phyloP scores from a whole-genome alignment of 1,140 invertebrate species.

The Drosophila mauritiana region DNA sequence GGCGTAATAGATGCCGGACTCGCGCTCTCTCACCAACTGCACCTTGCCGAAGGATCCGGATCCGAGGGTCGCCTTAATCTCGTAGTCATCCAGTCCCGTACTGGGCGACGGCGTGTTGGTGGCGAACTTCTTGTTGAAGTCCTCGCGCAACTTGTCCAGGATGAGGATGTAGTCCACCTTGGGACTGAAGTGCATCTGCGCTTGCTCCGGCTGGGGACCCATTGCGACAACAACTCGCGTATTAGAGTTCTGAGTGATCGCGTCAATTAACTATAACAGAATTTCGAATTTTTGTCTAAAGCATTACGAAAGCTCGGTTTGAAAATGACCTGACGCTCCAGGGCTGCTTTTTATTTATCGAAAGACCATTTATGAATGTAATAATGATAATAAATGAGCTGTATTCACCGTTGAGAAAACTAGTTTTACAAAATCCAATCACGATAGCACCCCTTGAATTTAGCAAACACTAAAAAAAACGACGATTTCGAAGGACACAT shows the following conservation, averaged over 20 bases:
- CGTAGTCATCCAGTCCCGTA: slow-evolving; percentile 61
- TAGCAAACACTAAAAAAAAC: background rate
- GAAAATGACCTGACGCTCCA: background rate
- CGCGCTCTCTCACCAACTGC: slow-evolving; percentile 57
- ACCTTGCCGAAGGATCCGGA: slow-evolving; percentile 76
- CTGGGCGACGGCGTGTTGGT: slow-evolving; percentile 52
- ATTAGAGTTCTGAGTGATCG: background rate
- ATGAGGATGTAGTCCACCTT: slow-evolving; percentile 69
- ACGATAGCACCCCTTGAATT: background rate
- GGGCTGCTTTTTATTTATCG: background rate
- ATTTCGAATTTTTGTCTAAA: slow-evolving; percentile 26
- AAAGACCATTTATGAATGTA: background rate
- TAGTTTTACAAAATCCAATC: background rate
- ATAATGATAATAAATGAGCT: too few relatives aligned
- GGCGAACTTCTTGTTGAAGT: slow-evolving; percentile 62
- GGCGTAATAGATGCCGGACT: slow-evolving; percentile 87
- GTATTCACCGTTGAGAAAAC: too few relatives aligned
- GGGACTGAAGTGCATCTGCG: slow-evolving; percentile 61
- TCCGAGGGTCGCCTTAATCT: slow-evolving; percentile 60
- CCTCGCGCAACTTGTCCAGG: slow-evolving; percentile 65
- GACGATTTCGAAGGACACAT: slow-evolving; percentile 8
- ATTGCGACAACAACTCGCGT: slow-evolving; percentile 15
- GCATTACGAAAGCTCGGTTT: background rate
- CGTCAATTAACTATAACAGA: background rate
- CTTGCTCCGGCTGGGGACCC: slow-evolving; percentile 17